Evolutionary conservation across 2,888 invertebrate genomes (phyloP).

Genomic region (Chloroclysta siterata): DNA sequence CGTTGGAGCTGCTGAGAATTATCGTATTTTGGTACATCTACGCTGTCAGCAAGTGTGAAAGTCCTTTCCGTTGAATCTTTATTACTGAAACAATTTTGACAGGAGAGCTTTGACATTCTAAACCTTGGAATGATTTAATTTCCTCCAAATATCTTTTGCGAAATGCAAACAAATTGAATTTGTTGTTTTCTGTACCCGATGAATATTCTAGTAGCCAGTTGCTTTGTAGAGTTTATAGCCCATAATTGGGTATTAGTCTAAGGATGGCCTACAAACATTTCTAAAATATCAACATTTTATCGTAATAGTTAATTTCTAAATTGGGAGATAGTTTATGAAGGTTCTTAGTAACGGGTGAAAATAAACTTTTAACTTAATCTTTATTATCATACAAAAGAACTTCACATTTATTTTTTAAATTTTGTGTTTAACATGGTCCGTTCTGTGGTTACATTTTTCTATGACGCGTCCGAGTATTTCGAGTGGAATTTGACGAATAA

Average conservation of each 20-base stretch:
- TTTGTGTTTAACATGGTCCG: too few species aligned
- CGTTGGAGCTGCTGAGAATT: too few species aligned
- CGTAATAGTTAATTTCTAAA: background rate
- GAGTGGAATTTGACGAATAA: too few species aligned
- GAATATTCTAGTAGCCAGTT: slow-evolving; percentile 56
- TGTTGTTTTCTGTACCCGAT: slow-evolving; percentile 55
- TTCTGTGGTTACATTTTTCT: background rate
- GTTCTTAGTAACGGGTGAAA: too few species aligned
- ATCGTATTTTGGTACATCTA: background rate
- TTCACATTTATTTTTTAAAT: too few species aligned
- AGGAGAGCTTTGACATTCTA: slow-evolving; percentile 49
- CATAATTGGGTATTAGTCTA: slow-evolving; percentile 25
- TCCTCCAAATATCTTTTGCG: slow-evolving; percentile 54
- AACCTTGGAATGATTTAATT: slow-evolving; percentile 62
- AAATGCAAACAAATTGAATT: slow-evolving; percentile 64
- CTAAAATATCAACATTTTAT: background rate
- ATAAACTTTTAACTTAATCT: too few species aligned
- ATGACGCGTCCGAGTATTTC: too few species aligned
- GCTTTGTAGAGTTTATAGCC: slow-evolving; percentile 25
- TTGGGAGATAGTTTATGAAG: too few species aligned
- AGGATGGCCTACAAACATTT: background rate
- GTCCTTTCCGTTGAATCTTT: slow-evolving; percentile 36
- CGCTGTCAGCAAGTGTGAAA: slow-evolving; percentile 1
- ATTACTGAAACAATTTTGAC: slow-evolving; percentile 51
- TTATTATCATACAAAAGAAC: too few species aligned